Base-by-base conservation (phyloP, 37 sponge, comb jelly and placozoan species). In the Geodia barretti region DNA sequence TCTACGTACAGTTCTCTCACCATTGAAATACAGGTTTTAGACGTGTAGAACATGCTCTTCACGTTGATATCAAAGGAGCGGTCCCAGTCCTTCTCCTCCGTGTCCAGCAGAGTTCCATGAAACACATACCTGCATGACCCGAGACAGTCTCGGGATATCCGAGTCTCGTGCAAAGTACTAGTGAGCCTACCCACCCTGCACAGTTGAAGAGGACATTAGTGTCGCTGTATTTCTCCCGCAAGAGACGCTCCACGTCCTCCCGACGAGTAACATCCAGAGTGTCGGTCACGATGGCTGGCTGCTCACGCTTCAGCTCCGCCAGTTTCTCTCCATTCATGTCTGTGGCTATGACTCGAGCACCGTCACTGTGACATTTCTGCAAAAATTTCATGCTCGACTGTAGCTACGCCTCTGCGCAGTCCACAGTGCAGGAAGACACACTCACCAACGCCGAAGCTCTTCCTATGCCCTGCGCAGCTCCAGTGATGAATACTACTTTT, bases 401-500 rank as follows among this genome's bases (percentile, higher is more conserved):
- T 29, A n/a, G n/a, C n/a, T n/a, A n/a, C 36, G 71, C 9, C 9
- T 39, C 9, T 70, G 71, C 71, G 14, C 7, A 24, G 25, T 14
- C 7, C 26, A 65, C 26, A 25, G 28, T 8, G 19, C 17, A 23
- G 38, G 39, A 14, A 60, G 23, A 25, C 38, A 2, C 17, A 38
- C 88, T 75, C 36, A 92, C 90, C 65, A 86, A 23, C 11, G 94
- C 94, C 4, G 94, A 76, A n/a, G 94, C 86, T 33, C 77, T 78
- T 65, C 94, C 94, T 34, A 93, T 93, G 17, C 94, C 90, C 41
- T 93, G 94, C 34, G 94, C 94, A 41, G 94, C 94, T 36, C 88
- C 90, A 39, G 94, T 86, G 59, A 93, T 82, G 33, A 93, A 76
- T 0, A 89, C 58, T 20, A 81, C 73, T 60, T 93, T 93, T 1